A percentile compares a stretch with the other conserved stretches of the same genome.
Evolutionary conservation across 1,140 invertebrate genomes (phyloP).

Genomic region (Scaptomyza montana): DNA sequence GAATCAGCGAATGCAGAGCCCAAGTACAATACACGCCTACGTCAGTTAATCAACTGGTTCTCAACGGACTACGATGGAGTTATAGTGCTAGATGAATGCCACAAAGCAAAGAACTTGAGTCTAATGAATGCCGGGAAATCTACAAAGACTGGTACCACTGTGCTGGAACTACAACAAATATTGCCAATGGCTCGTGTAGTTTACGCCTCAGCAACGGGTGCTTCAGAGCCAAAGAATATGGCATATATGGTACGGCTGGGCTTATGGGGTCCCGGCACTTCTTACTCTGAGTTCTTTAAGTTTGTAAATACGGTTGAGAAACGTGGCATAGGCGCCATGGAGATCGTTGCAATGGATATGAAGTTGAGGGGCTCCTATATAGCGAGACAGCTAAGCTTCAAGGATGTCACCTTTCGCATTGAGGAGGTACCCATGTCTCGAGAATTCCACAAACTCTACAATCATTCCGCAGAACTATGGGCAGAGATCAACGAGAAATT

Average conservation of each 20-base stretch:
- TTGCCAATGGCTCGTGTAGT: constrained; percentile 97
- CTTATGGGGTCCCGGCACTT: constrained; percentile 98
- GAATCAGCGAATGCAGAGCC: constrained; percentile 94
- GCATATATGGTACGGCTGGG: constrained; percentile 99
- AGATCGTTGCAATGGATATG: constrained; percentile 99
- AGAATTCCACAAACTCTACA: constrained; percentile 95
- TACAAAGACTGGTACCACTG: constrained; percentile 94
- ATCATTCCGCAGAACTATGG: constrained; percentile 97
- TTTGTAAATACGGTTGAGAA: constrained; percentile 98
- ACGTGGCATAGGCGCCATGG: constrained; percentile 99
- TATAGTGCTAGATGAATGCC: constrained; percentile 99
- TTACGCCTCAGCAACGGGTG: constrained; percentile 99
- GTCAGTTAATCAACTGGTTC: constrained; percentile 98
- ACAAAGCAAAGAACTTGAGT: constrained; percentile 99
- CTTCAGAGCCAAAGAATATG: constrained; percentile 99
- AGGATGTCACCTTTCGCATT: constrained; percentile 97
- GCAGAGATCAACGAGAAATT: constrained; percentile 97
- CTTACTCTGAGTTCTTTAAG: constrained; percentile 96
- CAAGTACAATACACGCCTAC: constrained; percentile 96
- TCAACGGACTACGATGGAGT: constrained; percentile 92
- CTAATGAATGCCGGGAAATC: constrained; percentile 97
- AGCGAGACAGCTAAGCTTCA: constrained; percentile 98
- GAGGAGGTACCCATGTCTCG: constrained; percentile 96
- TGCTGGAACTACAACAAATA: constrained; percentile 97
- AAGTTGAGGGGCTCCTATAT: constrained; percentile 99